Conservation (phyloP, 2,113 vertebrate species). For the cattle (Bos taurus) region ARS-UCD2.0 NC_037336.1:38105001-38105500, state of each 20-base stretch:
- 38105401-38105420: no score
- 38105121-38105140: neutral
- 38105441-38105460: no score
- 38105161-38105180: neutral
- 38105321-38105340: neutral
- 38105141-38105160: neutral
- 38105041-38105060: neutral
- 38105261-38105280: neutral
- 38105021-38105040: neutral
- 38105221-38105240: neutral
- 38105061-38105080: neutral
- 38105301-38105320: neutral
- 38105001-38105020: neutral
- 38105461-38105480: no score
- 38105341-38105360: neutral
- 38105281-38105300: neutral
- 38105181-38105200: neutral
- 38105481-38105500: no score
- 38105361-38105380: no score
- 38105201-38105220: neutral
- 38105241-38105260: neutral
- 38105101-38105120: neutral
- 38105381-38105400: no score
- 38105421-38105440: no score
- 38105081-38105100: neutral